Evolutionary conservation across 2,113 vertebrate species (phyloP).

Genomic region (Rafetus swinhoei): DNA sequence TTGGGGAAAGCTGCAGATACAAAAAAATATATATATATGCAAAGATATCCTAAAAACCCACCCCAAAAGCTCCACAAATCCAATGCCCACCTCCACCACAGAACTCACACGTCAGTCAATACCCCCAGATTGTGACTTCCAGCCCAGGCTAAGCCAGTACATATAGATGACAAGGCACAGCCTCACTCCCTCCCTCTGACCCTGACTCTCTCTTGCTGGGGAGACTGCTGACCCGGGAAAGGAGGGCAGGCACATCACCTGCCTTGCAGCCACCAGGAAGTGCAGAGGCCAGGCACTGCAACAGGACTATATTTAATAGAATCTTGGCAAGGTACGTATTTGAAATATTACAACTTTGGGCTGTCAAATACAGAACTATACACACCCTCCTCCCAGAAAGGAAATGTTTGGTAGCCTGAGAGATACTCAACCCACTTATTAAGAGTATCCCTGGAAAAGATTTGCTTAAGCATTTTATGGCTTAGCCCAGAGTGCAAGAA

Average conservation of each 20-base stretch:
- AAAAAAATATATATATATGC: not conserved
- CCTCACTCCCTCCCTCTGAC: not conserved
- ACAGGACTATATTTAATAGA: not conserved
- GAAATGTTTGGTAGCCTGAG: not conserved
- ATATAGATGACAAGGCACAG: not conserved
- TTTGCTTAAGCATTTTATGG: not conserved
- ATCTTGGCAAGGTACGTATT: not conserved
- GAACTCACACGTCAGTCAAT: not conserved
- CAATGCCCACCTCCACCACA: not conserved
- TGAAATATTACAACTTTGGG: not conserved
- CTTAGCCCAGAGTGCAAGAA: no score
- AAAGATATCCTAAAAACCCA: not conserved
- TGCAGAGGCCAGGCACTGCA: not conserved
- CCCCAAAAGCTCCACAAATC: not conserved
- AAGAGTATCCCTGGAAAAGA: not conserved
- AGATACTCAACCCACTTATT: not conserved
- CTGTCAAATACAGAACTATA: not conserved
- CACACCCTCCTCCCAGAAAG: not conserved
- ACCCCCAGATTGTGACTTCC: not conserved
- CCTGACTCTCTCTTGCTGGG: not conserved
- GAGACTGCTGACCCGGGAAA: not conserved
- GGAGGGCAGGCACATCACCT: not conserved
- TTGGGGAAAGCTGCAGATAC: slow-evolving; percentile 90
- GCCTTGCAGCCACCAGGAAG: not conserved
- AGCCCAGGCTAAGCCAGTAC: not conserved